These are phyloP conservation scores for Meliscaeva auricollis DNA, from an alignment of 2,888 invertebrate genomes.

Conservation along the genomic window DNA sequence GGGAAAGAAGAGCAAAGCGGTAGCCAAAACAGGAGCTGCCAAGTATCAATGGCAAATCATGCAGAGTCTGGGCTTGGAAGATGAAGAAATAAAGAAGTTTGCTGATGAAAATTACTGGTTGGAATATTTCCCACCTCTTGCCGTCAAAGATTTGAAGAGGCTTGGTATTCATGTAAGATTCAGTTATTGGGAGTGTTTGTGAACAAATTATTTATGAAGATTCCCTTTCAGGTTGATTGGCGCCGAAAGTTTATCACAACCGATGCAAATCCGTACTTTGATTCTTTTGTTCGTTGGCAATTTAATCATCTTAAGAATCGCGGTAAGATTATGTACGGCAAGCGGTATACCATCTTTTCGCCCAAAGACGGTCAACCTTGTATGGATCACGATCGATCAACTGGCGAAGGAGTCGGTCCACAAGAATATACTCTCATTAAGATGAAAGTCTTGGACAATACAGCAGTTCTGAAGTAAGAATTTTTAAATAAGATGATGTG, in stretches of 20 bases:
- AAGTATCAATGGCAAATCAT: conserved; percentile 99
- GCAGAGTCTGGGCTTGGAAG: conserved; percentile 94
- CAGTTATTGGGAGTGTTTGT: neutral
- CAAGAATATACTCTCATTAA: conserved; percentile 99
- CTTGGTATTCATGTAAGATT: conserved; percentile 94
- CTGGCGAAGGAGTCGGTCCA: conserved; percentile 98
- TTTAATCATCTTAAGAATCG: conserved; percentile 93
- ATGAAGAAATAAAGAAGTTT: conserved; percentile 97
- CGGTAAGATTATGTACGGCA: conserved; percentile 97
- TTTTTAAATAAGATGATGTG: neutral
- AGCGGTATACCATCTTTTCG: conserved; percentile 97
- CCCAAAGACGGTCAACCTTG: conserved; percentile 99
- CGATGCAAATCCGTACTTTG: conserved; percentile 98
- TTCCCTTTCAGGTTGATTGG: conserved; percentile 93
- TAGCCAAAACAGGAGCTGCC: conserved; percentile 93
- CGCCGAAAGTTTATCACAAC: conserved; percentile 99
- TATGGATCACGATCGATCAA: conserved; percentile 99
- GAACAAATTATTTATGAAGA: conserved; percentile 27
- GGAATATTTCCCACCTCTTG: conserved; percentile 97
- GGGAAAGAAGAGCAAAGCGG: conserved; percentile 98
- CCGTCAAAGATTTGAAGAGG: conserved; percentile 92
- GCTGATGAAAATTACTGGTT: conserved; percentile 96
- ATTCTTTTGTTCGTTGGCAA: conserved; percentile 99
- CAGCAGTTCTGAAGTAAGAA: conserved; percentile 87
- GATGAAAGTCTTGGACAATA: conserved; percentile 89